Percentiles rank a stretch among this genome's conserved stretches.
These are phyloP conservation scores for Elachura formosa DNA, from an alignment of 2,113 vertebrate species.

Conservation along the genomic window DNA sequence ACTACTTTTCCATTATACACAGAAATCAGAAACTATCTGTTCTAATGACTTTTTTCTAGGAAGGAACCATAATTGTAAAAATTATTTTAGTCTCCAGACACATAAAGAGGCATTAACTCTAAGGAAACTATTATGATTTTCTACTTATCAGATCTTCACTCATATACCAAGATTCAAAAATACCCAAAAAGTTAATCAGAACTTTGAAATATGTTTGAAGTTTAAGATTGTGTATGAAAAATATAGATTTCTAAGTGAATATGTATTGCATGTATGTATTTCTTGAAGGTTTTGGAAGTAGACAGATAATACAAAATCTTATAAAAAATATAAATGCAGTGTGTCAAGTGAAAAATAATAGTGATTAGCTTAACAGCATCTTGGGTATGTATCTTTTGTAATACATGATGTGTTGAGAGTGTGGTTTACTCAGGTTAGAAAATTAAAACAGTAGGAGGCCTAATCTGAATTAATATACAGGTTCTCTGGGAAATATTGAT, in stretches of 20 bases:
- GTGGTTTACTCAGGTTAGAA: conserved; percentile 18
- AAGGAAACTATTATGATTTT: not conserved
- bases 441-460: conserved; percentile 38
- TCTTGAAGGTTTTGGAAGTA: not conserved
- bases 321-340: not conserved
- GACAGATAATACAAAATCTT: not conserved
- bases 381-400: not conserved
- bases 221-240: not conserved
- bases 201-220: not conserved
- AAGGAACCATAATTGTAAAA: not conserved
- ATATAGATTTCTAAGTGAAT: not conserved
- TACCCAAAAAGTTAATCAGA: not conserved
- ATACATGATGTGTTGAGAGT: not conserved
- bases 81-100: not conserved
- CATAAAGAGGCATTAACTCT: not conserved
- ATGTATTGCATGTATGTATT: not conserved
- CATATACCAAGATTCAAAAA: not conserved
- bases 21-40: not conserved
- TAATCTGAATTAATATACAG: conserved; percentile 47
- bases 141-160: not conserved
- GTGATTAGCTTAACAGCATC: conserved; percentile 6
- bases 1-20: not conserved
- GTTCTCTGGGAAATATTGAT: conserved; percentile 31
- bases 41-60: not conserved
- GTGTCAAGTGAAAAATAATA: conserved; percentile 47